These are phyloP conservation scores for Edolisoma coerulescens DNA, from an alignment of 2,113 vertebrate species.

Conservation along the genomic window DNA sequence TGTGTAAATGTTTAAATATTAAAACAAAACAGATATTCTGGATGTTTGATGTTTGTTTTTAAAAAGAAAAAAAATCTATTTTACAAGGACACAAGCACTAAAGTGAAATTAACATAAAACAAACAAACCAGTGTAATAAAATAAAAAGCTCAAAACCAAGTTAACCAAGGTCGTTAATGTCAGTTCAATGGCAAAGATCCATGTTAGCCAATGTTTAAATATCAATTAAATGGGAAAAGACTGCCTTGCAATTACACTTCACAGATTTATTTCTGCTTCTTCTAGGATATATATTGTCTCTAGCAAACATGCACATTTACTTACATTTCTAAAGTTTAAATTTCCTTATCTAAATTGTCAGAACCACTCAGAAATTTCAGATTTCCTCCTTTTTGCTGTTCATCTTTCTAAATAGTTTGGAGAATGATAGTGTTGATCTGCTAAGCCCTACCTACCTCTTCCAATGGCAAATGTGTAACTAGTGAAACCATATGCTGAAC, in stretches of 20 bases:
- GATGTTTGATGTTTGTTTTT: conserved; percentile 43
- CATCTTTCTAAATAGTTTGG: not conserved
- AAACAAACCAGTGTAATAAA: conserved; percentile 60
- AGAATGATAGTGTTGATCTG: not conserved
- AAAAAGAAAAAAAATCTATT: conserved; percentile 1
- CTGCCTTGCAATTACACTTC: conserved; percentile 35
- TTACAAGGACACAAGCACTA: conserved; percentile 34
- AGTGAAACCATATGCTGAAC: not conserved
- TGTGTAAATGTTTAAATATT: conserved; percentile 62
- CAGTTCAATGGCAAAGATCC: conserved; percentile 61
- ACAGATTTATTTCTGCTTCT: conserved; percentile 51
- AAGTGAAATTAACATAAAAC: conserved; percentile 64
- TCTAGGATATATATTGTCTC: not conserved
- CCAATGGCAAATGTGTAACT: not conserved
- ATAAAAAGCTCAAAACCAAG: conserved; percentile 54
- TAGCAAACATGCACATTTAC: not conserved
- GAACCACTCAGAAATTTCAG: not conserved
- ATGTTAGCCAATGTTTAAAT: conserved; percentile 42
- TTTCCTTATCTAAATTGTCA: not conserved
- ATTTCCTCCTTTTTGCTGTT: not conserved
- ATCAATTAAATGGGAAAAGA: conserved; percentile 58
- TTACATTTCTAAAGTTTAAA: not conserved
- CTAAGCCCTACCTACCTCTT: not conserved
- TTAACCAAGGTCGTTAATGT: conserved; percentile 55
- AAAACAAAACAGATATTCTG: conserved; percentile 56